These are phyloP conservation scores for Tenualosa ilisha DNA, from an alignment of 2,797 vertebrate species.

Conservation along the genomic window DNA sequence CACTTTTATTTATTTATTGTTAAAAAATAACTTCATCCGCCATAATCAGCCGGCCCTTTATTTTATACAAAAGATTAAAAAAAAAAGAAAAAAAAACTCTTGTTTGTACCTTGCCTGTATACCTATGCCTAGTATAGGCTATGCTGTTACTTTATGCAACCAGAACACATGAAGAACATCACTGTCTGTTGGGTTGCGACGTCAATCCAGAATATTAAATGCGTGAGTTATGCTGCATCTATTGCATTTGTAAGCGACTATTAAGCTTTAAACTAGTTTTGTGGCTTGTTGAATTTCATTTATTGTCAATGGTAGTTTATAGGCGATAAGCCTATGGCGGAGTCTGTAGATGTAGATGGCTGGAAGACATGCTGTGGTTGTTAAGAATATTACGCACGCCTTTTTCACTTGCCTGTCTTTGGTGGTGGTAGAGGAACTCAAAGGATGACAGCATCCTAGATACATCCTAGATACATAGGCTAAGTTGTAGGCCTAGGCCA, in stretches of 20 bases:
- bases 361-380: background rate
- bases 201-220: background rate
- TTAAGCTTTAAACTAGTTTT: background rate
- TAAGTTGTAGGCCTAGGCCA: background rate
- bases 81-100: background rate
- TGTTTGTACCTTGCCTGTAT: background rate
- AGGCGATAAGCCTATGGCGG: background rate
- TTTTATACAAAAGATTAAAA: constrained; percentile 10
- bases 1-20: constrained; percentile 88
- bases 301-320: background rate
- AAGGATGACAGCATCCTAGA: background rate
- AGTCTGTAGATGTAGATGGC: background rate
- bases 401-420: background rate
- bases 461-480: background rate
- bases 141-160: background rate
- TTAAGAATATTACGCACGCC: background rate
- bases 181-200: too few species aligned
- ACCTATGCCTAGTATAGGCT: background rate
- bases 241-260: too few species aligned
- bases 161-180: background rate
- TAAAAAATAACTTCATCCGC: constrained; percentile 46
- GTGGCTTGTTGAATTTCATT: background rate
- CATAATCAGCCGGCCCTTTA: constrained; percentile 26
- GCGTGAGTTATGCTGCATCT: background rate
- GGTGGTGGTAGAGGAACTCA: background rate